Base-by-base conservation (phyloP, 2,797 vertebrate species). In the Aulostomus chinensis region DNA sequence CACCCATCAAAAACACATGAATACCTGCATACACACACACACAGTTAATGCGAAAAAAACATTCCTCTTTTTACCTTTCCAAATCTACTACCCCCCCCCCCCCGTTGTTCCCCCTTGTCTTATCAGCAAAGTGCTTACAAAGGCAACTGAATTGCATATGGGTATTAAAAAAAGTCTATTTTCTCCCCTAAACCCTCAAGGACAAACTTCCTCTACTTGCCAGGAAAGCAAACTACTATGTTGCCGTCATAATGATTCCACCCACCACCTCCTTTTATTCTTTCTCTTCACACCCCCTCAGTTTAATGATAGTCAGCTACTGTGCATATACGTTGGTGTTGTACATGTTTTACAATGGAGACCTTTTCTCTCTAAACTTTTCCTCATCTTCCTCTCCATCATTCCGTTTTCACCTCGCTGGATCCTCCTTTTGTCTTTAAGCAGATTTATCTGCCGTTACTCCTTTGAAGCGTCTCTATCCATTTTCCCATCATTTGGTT, bases 121-220 rank as follows among this genome's bases (percentile, higher is more conserved):
- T 65, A 60, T 64, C 42, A 58, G 67, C 45, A 84, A 82, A 80
- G 58, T 80, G 82, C 80, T 84, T 83, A 78, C 84, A 86, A 80
- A 87, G 80, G 71, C 18, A 2, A 46, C 60, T 53, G 67, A 73
- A 46, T 78, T 75, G 65, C 73, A 75, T 71, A 49, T 58, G 16
- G 48, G 64, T 66, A 83, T 82, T 80, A 32, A 31, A 78, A 77
- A 79, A 74, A 74, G 58, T 83, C 47, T 75, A 63, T 76, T 78
- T 73, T 74, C 63, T 66, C 48, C 41, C 24, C 52, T 58, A 43
- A 53, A 56, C 40, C 65, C 58, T 77, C 80, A 88, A 86, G 80
- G 78, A 83, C 80, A 72, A 73, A 79, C 68, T 54, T 70, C 63
- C 70, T 58, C 7, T 38, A 54, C 35, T 65, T 78, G 72, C 80